Evolutionary conservation across 2,113 vertebrate genomes (phyloP).

Genomic region (Cariama cristata): DNA sequence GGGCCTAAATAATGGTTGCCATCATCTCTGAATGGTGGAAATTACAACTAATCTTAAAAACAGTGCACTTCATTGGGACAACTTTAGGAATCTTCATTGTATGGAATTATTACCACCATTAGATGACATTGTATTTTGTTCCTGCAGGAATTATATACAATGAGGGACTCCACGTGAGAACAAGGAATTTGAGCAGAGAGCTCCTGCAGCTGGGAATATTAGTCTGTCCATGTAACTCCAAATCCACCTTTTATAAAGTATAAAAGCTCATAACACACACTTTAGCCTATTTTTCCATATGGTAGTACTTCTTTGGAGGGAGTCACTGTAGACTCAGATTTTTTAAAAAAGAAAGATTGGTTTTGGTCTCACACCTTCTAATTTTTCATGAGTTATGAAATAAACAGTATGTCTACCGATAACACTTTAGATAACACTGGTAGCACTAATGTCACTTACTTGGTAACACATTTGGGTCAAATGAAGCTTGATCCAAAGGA

Average conservation of each 20-base stretch:
- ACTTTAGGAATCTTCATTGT: not conserved
- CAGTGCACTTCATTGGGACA: not conserved
- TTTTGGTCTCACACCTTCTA: not conserved
- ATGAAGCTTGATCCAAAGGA: not conserved
- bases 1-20: not conserved
- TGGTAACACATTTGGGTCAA: not conserved
- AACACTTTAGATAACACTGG: not conserved
- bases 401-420: not conserved
- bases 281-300: not conserved
- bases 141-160: not conserved
- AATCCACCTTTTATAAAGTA: not conserved
- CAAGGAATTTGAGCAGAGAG: not conserved
- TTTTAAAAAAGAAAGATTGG: not conserved
- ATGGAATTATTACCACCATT: not conserved
- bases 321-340: not conserved
- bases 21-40: not conserved
- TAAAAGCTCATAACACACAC: not conserved
- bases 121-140: not conserved
- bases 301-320: not conserved
- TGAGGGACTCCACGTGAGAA: not conserved
- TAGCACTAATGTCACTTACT: not conserved
- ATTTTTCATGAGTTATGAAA: not conserved
- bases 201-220: not conserved
- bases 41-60: not conserved
- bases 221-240: not conserved